A percentile compares a stretch with the other conserved stretches of the same genome.
Conservation (phyloP, 2,797 vertebrate genomes). For the Carduelis carduelis region DNA sequence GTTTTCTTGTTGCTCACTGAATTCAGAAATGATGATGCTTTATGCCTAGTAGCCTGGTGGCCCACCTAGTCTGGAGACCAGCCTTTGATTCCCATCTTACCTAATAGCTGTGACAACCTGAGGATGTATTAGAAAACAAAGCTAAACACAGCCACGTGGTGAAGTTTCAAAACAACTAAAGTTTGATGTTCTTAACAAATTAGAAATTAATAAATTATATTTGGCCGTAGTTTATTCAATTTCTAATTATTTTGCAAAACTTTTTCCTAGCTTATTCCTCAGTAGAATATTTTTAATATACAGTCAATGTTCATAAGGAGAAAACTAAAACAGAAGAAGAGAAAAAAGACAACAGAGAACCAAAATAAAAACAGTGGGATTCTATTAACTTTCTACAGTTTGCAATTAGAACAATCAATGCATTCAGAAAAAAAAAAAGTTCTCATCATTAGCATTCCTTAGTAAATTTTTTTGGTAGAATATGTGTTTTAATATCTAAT, state of each 20-base stretch:
- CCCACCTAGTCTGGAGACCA: not conserved
- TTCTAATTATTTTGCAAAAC: not conserved
- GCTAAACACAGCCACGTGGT: not conserved
- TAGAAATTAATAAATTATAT: not conserved
- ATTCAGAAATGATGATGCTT: not conserved
- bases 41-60: not conserved
- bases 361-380: not conserved
- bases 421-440: not conserved
- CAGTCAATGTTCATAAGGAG: fast-evolving
- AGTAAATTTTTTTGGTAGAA: conserved; percentile 38
- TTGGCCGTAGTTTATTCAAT: not conserved
- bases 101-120: not conserved
- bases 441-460: conserved; percentile 13
- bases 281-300: not conserved
- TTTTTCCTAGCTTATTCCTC: not conserved
- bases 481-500: conserved; percentile 37
- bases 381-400: not conserved
- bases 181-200: not conserved
- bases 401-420: not conserved
- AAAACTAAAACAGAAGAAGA: fast-evolving
- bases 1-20: not conserved
- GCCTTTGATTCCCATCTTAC: not conserved
- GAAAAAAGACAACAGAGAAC: fast-evolving
- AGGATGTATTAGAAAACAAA: not conserved
- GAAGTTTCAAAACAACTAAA: not conserved